Base-by-base conservation (phyloP, 2,797 vertebrate species). In the Linurgus olivaceus region DNA sequence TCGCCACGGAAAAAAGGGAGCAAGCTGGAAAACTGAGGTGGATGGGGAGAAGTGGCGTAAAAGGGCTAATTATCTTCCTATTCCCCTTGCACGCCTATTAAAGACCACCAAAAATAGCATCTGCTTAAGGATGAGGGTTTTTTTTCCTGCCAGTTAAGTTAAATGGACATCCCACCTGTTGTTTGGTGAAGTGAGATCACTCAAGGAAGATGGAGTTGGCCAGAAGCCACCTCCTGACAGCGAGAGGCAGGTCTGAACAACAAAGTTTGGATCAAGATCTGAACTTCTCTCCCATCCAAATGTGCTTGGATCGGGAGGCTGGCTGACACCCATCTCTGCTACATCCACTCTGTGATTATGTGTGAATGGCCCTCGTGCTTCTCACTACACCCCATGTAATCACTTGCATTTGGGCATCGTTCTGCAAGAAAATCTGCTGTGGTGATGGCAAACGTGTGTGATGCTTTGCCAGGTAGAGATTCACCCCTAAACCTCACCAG, bases 41-140 rank as follows among this genome's bases (percentile, higher is more conserved):
- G 37, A 66, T 11, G 68, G 92, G 91, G 95, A 94, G 31, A 72
- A 89, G 66, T 2, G 2, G 73, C 0, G 0, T 92, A 94, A 86
- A 94, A 94, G 82, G 87, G 58, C 91, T 95, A 96, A 96, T 97
- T 97, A 96, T 92, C 91, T 94, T 93, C 77, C 70, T 94, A 92
- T 86, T 96, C 89, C 91, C 87, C 54, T 38, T 0, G 4, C 9
- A 0, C 0, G 24, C 58, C 40, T 91, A 26, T 86, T 93, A 95
- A 90, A 93, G 89, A 87, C 89, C 77, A 91, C 89, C 89, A 86
- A 91, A 94, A 97, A 93, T 94, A 96, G 85, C 85, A 83, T 54
- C 87, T 33, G 21, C 58, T 92, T 48, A 42, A 83, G 62, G 66
- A 94, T 4, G 19, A 38, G 26, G 45, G 14, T 12, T 70, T 74